Percentiles rank a stretch among this genome's conserved stretches.
phyloP scores from a whole-genome alignment of 2,113 vertebrate genomes.

The Gadus chalcogrammus region DNA sequence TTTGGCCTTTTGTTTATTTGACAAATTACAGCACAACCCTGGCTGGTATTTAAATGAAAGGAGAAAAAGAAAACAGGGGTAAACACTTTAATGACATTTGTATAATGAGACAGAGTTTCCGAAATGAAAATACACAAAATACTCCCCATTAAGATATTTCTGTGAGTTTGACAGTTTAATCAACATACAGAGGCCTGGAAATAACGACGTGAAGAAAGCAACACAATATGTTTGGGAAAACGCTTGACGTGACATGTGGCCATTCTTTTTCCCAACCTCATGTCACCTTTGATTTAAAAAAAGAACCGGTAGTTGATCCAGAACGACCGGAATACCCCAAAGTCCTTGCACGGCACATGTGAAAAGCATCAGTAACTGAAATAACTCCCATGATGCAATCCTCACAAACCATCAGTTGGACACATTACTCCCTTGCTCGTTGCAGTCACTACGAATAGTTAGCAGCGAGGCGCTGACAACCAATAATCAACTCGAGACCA shows the following conservation, averaged over 20 bases:
- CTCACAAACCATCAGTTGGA: too few relatives aligned
- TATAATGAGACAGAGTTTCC: too few relatives aligned
- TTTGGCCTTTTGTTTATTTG: constrained; percentile 26
- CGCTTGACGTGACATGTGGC: not conserved
- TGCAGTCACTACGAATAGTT: too few relatives aligned
- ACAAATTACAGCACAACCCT: constrained; percentile 23
- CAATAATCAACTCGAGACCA: too few relatives aligned
- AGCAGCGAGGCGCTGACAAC: too few relatives aligned
- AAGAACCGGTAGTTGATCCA: not conserved
- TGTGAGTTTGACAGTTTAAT: not conserved
- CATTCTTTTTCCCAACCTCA: not conserved
- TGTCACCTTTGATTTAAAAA: not conserved
- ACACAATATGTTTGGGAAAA: not conserved
- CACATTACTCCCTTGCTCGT: too few relatives aligned
- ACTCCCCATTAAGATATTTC: constrained; percentile 1
- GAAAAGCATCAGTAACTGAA: too few relatives aligned
- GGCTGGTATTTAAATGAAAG: constrained; percentile 18
- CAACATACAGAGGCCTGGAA: not conserved
- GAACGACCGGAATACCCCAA: too few relatives aligned
- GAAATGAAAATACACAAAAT: too few relatives aligned
- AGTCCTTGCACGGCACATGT: too few relatives aligned
- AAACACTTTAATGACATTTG: too few relatives aligned
- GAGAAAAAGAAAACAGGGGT: constrained; percentile 18
- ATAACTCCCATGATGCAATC: too few relatives aligned
- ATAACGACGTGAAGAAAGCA: not conserved